These are phyloP conservation scores for Serrognathus titanus DNA, from an alignment of 2,888 invertebrate genomes.

Conservation along the genomic window DNA sequence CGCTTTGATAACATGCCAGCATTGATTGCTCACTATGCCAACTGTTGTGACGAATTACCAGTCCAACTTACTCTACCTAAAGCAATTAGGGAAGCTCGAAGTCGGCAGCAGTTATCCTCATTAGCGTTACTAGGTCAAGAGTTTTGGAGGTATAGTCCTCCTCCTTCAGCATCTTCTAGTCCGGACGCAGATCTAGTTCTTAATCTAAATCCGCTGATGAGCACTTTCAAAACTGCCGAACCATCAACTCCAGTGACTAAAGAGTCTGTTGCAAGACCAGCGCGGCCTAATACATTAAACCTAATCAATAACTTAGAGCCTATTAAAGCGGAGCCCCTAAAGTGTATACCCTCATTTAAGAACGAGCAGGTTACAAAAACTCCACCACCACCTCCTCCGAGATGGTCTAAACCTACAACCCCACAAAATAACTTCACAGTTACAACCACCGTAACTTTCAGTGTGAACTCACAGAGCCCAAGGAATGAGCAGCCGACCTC, in stretches of 20 bases:
- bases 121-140: slow-evolving; percentile 86
- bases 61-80: slow-evolving; percentile 84
- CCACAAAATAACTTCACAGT: slow-evolving; percentile 72
- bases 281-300: slow-evolving; percentile 80
- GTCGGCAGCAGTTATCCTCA: slow-evolving; percentile 86
- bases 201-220: slow-evolving; percentile 73
- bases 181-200: slow-evolving; percentile 66
- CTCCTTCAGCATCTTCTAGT: slow-evolving; percentile 47
- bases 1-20: slow-evolving; percentile 90
- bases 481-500: slow-evolving; percentile 24
- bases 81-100: slow-evolving; percentile 75
- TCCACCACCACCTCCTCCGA: slow-evolving; percentile 79
- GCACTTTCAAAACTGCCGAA: slow-evolving; percentile 66
- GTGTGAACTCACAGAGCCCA: slow-evolving; percentile 60
- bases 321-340: slow-evolving; percentile 23
- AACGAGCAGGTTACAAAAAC: slow-evolving; percentile 49
- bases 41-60: slow-evolving; percentile 91
- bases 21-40: slow-evolving; percentile 89
- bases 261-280: slow-evolving; percentile 51
- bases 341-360: slow-evolving; percentile 31
- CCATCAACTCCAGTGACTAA: slow-evolving; percentile 51
- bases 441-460: slow-evolving; percentile 83
- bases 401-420: slow-evolving; percentile 76
- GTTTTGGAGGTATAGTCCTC: slow-evolving; percentile 63
- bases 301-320: slow-evolving; percentile 57